phyloP scores from a whole-genome alignment of 2,113 vertebrate species.

The Spea bombifrons region DNA sequence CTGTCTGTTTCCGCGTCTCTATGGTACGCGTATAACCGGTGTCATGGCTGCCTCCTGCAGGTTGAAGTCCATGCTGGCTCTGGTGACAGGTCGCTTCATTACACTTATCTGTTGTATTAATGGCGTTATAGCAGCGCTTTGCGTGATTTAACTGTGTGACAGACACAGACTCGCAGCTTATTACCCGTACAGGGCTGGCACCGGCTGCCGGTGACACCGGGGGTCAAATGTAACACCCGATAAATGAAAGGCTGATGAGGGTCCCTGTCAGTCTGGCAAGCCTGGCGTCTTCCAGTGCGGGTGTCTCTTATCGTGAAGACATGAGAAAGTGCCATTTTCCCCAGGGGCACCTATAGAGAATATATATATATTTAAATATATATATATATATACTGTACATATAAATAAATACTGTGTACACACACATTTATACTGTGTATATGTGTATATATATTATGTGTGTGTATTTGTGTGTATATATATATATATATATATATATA shows the following conservation, averaged over 20 bases:
- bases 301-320: too few species aligned
- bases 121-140: background rate
- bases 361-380: background rate
- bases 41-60: constrained; percentile 51
- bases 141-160: background rate
- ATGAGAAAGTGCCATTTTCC: too few species aligned
- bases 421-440: too few species aligned
- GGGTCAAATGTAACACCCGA: too few species aligned
- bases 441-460: background rate
- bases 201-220: too few species aligned
- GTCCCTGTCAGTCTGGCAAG: too few species aligned
- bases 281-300: too few species aligned
- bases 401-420: too few species aligned
- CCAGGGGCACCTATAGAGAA: background rate
- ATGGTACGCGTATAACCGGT: background rate
- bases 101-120: background rate
- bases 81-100: constrained; percentile 64
- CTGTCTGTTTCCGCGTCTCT: background rate
- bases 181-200: too few species aligned
- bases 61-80: constrained; percentile 64
- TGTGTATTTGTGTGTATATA: background rate
- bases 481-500: background rate
- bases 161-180: background rate
- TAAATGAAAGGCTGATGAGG: too few species aligned
- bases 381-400: background rate